Percentiles rank a stretch among this genome's conserved stretches.
Evolutionary conservation across 1,140 invertebrate species (phyloP).

Genomic region (Cylas formicarius): DNA sequence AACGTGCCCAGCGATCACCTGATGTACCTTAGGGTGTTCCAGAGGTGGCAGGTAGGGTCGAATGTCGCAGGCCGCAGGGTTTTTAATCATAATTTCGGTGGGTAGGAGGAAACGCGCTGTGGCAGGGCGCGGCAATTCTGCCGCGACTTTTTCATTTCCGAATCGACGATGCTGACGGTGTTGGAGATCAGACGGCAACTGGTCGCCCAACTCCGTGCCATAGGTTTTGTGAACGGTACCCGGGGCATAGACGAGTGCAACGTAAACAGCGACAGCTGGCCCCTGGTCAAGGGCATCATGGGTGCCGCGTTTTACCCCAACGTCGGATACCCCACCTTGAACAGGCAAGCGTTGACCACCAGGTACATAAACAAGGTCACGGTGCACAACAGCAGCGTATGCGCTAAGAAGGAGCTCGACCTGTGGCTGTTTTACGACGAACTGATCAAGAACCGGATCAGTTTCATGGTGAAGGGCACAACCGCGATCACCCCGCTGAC

Average conservation of each 20-base stretch:
- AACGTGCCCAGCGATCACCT: slow-evolving; percentile 88
- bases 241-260: slow-evolving; percentile 68
- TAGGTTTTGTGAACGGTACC: slow-evolving; percentile 77
- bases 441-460: slow-evolving; percentile 23
- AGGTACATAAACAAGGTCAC: slow-evolving; percentile 26
- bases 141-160: slow-evolving; percentile 69
- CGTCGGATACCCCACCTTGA: slow-evolving; percentile 52
- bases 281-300: slow-evolving; percentile 84
- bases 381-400: slow-evolving; percentile 24
- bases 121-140: slow-evolving; percentile 68
- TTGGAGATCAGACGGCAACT: slow-evolving; percentile 68
- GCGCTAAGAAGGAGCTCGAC: slow-evolving; percentile 13
- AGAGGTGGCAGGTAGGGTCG: slow-evolving; percentile 57
- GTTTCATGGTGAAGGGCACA: slow-evolving; percentile 40
- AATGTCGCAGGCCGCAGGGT: not conserved
- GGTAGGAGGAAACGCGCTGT: slow-evolving; percentile 13
- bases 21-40: slow-evolving; percentile 75
- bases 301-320: slow-evolving; percentile 84
- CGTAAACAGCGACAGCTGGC: slow-evolving; percentile 82
- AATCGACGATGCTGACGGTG: slow-evolving; percentile 82
- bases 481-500: slow-evolving; percentile 73
- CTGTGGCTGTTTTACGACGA: slow-evolving; percentile 30
- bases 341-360: slow-evolving; percentile 27
- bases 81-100: slow-evolving; percentile 9
- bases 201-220: slow-evolving; percentile 69